Evolutionary conservation across 2,113 vertebrate genomes (phyloP), one percentile per base, ranked within the genome.

Genomic region (Nannobrachium achirus): DNA sequence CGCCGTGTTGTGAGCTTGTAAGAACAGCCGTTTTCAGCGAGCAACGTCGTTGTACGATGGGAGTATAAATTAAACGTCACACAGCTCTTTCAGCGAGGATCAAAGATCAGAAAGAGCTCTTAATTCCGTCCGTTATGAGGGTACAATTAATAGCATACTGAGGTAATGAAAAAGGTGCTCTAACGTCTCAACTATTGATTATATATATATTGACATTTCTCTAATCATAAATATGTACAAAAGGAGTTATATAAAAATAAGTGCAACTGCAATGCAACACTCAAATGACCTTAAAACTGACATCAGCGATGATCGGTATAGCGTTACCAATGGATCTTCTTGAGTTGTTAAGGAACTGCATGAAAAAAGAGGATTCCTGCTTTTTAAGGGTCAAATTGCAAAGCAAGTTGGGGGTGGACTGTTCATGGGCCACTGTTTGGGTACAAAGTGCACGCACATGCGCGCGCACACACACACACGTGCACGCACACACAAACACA

Each of bases 361-460:
- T 16, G 33, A 50, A 10, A 18, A n/a, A 63, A 39, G 13, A 39
- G 13, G 39, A 13, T 44, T 18, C 48, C 33, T 61, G 46, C 56
- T 11, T 66, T 7, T 52, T 3, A 41, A 49, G 40, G 48, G 9
- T 52, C 11, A 16, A 46, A n/a, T 38, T 15, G 33, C 13, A 19
- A 14, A 41, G 19, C 15, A 14, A 42, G 56, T 10, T 14, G 56
- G 10, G 16, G 56, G 9, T 59, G 15, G 57, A 60, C 67, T 9
- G 50, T 7, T 71, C 59, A 66, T 55, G 60, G 65, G 78, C 78
- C 74, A 71, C 73, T 75, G 78, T 78, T 87, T 81, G 81, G 62
- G 56, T 10, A 51, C 63, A 44, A 46, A 25, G 53, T 45, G 64
- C 57, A 52, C 10, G 7, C 60, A 66, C 59, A 58, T 46, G 15